phyloP scores from a whole-genome alignment of 2,113 vertebrate genomes.

The Leucopsar rothschildi region DNA sequence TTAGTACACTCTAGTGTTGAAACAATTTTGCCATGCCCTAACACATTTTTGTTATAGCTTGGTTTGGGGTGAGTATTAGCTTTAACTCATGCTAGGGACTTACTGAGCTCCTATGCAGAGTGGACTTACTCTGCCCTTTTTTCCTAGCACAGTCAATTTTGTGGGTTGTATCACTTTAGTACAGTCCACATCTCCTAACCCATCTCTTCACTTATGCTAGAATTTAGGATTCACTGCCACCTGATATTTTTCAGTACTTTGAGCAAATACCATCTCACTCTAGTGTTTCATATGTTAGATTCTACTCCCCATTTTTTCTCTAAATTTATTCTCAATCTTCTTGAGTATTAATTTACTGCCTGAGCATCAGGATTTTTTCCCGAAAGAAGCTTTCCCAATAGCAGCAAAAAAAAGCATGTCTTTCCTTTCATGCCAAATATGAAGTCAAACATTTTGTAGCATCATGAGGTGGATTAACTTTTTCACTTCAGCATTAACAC shows the following conservation, averaged over 20 bases:
- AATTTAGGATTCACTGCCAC: neutral
- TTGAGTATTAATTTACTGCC: neutral
- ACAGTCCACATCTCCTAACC: neutral
- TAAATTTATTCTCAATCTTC: neutral
- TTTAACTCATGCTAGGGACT: neutral
- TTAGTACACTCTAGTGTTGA: neutral
- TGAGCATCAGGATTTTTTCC: neutral
- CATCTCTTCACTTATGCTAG: neutral
- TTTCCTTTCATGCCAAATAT: neutral
- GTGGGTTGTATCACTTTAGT: neutral
- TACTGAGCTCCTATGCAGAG: neutral
- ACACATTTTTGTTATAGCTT: neutral
- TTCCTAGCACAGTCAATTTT: neutral
- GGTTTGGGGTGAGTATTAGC: neutral
- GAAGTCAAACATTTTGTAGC: neutral
- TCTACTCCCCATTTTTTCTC: neutral
- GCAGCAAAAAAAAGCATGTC: neutral
- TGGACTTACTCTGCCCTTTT: neutral
- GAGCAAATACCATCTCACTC: neutral
- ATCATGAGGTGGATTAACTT: neutral
- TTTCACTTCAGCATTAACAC: neutral
- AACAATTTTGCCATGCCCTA: neutral
- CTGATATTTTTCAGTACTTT: neutral
- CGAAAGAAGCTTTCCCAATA: neutral
- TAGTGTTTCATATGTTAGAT: neutral